Evolutionary conservation across 2,113 vertebrate genomes (phyloP).

Genomic region (Chrysochloris asiatica): DNA sequence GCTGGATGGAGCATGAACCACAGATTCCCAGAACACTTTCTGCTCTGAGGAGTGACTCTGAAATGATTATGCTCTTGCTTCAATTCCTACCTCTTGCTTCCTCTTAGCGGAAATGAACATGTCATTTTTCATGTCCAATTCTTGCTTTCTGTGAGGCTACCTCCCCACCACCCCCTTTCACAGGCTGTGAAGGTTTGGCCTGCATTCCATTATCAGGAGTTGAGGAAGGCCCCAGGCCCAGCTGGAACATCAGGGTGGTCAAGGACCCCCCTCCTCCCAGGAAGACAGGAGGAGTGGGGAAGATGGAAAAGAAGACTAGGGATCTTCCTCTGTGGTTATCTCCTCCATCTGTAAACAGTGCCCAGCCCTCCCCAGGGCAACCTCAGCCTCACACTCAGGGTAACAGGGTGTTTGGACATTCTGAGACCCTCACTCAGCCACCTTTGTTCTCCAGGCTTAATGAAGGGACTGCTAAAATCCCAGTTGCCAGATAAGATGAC

Average conservation of each 20-base stretch:
- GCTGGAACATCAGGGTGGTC: conserved; percentile 67
- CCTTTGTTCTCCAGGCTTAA: conserved; percentile 84
- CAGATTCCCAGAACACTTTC: background rate
- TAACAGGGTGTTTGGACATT: conserved; percentile 88
- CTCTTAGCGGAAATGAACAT: fast-evolving
- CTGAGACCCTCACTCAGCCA: conserved; percentile 76
- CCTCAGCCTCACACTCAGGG: conserved; percentile 84
- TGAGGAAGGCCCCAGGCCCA: conserved; percentile 24
- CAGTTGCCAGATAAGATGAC: conserved; percentile 84
- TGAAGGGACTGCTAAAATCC: conserved; percentile 86
- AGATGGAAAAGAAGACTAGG: background rate
- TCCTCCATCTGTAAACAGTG: conserved; percentile 86
- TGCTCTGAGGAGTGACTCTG: too few species aligned
- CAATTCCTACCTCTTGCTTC: background rate
- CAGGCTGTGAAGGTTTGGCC: background rate
- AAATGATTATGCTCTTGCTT: fast-evolving
- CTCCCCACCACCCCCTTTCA: background rate
- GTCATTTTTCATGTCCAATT: background rate
- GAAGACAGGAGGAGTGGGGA: background rate
- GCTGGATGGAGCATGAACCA: background rate
- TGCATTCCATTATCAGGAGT: conserved; percentile 3
- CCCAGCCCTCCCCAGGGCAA: conserved; percentile 79
- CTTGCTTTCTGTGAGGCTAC: background rate
- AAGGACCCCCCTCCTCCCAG: background rate
- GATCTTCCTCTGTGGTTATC: conserved; percentile 62